Evolutionary conservation across 2,113 vertebrate genomes (phyloP), one percentile per base, ranked within the genome.

Genomic region (Apodemus sylvaticus): DNA sequence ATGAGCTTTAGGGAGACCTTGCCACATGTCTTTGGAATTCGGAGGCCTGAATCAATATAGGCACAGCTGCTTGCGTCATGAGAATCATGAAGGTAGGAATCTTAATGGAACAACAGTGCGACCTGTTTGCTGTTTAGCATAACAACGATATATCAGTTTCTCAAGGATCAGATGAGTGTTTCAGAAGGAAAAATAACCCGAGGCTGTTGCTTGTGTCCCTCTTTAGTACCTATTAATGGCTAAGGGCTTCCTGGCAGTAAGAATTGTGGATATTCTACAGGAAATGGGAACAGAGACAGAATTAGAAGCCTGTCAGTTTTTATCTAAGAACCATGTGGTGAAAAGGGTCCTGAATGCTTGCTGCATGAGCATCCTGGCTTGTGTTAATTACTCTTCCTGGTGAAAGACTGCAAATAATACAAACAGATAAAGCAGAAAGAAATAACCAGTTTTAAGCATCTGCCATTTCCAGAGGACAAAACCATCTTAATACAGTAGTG

Each of bases 71-170:
- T 60, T 96, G 73, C 31, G 19, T 83, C 70, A 89, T 91, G 36
- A 62, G 83, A 64, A 85, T 94, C 95, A 71, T 85, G 86, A 97
- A 93, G 89, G 64, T 68, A 71, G 39, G 42, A 79, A 94, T 53
- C 77, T 90, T 92, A 31, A 60, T 51, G n/a, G 45, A 95, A 77
- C 24, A 78, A 34, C 42, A 89, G 45, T 55, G 26, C 11, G 42
- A 26, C n/a, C 51, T 76, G 39, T 60, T 64, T 93, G 77, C 82
- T 86, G 78, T 60, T 94, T 45, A 82, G 51, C 81, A 90, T 68
- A 68, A 51, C 39, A 79, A 96, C 34, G 39, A 24, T 36, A 36
- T 70, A 4, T 86, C 76, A 76, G 24, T 31, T 94, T 90, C 39
- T 10, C 55, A 74, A 16, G 86, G 60, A 89, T 79, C 82, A 29